Percentiles rank a stretch among this genome's conserved stretches.
Evolutionary conservation across 2,113 vertebrate genomes (phyloP).

Genomic region (Menura novaehollandiae): DNA sequence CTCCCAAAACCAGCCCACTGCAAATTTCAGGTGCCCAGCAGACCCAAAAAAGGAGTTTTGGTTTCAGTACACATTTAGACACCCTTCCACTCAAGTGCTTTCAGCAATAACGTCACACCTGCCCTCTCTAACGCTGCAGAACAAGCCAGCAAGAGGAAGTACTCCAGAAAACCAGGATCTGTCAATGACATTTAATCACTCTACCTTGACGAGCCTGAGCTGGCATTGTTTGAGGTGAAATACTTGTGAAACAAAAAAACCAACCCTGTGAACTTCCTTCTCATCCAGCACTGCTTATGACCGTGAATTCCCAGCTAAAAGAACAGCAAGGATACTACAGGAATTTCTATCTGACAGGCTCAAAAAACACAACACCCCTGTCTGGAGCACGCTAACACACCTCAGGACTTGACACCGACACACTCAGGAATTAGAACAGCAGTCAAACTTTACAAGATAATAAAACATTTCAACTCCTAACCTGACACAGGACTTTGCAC

Average conservation of each 20-base stretch:
- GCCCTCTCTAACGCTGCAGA: neutral
- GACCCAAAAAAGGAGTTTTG: neutral
- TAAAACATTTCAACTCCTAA: neutral
- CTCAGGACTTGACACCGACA: neutral
- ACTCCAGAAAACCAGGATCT: neutral
- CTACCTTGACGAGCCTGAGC: neutral
- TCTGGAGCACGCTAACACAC: neutral
- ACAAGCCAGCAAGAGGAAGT: neutral
- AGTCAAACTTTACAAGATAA: neutral
- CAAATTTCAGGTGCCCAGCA: neutral
- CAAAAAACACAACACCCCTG: neutral
- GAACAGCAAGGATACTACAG: neutral
- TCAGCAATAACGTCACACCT: accelerated
- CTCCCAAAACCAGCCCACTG: neutral
- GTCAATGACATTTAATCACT: accelerated
- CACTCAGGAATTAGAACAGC: neutral
- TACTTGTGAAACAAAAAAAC: accelerated
- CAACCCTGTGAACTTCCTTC: neutral
- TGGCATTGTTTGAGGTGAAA: neutral
- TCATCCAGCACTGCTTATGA: accelerated
- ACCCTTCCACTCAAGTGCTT: neutral
- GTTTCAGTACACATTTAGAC: neutral
- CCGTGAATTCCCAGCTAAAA: neutral
- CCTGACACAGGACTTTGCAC: neutral
- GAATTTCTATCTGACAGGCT: neutral